phyloP scores from a whole-genome alignment of 2,888 invertebrate species.

The Incurvaria masculella region DNA sequence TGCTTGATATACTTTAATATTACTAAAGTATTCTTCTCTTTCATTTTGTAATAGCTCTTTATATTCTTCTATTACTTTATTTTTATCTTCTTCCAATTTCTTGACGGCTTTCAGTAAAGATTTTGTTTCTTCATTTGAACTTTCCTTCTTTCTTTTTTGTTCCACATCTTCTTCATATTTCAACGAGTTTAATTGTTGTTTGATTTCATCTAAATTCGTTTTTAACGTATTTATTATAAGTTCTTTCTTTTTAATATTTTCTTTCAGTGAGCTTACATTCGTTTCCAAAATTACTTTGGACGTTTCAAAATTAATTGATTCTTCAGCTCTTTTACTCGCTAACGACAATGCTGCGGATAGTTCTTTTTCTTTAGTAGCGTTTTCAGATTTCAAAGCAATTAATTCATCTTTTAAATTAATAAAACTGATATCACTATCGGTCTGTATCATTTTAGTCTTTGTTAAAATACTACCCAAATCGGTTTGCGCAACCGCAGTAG shows the following conservation, averaged over 20 bases:
- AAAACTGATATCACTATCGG: constrained; percentile 23
- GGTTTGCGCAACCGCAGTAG: constrained; percentile 29
- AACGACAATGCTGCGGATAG: constrained; percentile 31
- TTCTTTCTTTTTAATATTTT: constrained; percentile 31
- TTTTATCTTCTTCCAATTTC: constrained; percentile 44
- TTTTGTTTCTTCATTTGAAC: constrained; percentile 40
- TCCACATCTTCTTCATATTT: constrained; percentile 23
- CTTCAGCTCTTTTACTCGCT: constrained; percentile 32
- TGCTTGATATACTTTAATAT: constrained; percentile 30
- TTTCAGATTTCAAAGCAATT: constrained; percentile 21
- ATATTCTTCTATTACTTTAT: constrained; percentile 39
- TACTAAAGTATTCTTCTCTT: constrained; percentile 40
- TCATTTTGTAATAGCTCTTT: constrained; percentile 50
- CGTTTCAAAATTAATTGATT: constrained; percentile 30
- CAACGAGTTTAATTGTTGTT: constrained; percentile 23
- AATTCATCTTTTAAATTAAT: constrained; percentile 22
- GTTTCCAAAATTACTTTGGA: constrained; percentile 33
- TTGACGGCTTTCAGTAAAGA: constrained; percentile 34
- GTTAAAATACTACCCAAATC: constrained; percentile 15
- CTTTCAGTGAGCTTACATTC: constrained; percentile 28
- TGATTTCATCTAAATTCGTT: constrained; percentile 24
- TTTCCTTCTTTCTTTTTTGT: constrained; percentile 24
- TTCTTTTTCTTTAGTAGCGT: constrained; percentile 29
- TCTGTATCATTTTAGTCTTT: constrained; percentile 27
- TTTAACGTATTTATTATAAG: constrained; percentile 24